Percentiles rank a stretch among this genome's conserved stretches.
These are phyloP conservation scores for Sebastes umbrosus DNA, from an alignment of 2,797 vertebrate species.

Conservation along the genomic window DNA sequence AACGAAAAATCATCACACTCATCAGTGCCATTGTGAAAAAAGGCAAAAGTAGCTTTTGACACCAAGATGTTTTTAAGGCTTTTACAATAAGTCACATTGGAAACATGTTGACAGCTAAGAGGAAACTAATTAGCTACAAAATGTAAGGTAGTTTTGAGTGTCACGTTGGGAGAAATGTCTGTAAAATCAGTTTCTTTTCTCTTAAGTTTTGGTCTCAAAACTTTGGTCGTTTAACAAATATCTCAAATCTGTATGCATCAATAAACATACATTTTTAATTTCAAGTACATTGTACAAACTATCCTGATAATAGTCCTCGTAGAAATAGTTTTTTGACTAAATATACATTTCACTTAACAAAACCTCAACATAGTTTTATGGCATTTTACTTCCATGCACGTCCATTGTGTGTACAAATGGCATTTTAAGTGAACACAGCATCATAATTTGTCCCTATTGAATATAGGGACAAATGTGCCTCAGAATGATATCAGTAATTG, in stretches of 20 bases:
- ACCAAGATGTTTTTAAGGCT: not conserved
- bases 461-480: constrained; percentile 22
- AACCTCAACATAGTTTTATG: constrained; percentile 33
- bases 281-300: constrained; percentile 43
- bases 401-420: constrained; percentile 23
- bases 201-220: constrained; percentile 77
- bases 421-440: constrained; percentile 37
- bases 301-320: constrained; percentile 21
- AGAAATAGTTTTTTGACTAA: not conserved
- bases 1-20: constrained; percentile 6
- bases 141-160: constrained; percentile 62
- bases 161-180: constrained; percentile 66
- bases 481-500: constrained; percentile 3
- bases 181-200: constrained; percentile 41
- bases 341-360: constrained; percentile 13
- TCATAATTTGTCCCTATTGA: constrained; percentile 11
- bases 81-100: not conserved
- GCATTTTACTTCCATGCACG: constrained; percentile 24
- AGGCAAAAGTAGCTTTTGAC: constrained; percentile 30
- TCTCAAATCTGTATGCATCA: constrained; percentile 14
- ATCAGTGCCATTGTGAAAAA: constrained; percentile 47
- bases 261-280: constrained; percentile 33
- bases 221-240: constrained; percentile 75
- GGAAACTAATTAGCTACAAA: constrained; percentile 19
- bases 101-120: not conserved